A percentile compares a stretch with the other conserved stretches of the same genome.
Evolutionary conservation across 2,888 invertebrate genomes (phyloP).

Genomic region (Microctonus hyperodae): DNA sequence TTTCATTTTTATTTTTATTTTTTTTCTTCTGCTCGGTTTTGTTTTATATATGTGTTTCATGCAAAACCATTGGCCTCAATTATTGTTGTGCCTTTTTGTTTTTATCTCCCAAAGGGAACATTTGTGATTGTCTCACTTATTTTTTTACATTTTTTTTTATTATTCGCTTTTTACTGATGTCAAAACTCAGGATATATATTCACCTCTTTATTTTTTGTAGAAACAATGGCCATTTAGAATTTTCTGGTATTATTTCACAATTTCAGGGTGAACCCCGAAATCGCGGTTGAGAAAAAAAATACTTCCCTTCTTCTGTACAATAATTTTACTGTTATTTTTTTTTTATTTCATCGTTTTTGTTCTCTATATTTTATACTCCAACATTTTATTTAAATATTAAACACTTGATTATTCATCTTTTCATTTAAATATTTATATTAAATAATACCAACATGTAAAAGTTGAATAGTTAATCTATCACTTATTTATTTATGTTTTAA

Average conservation of each 20-base stretch:
- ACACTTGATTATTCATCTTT: no score
- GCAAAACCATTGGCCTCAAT: conserved; percentile 17
- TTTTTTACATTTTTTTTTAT: neutral
- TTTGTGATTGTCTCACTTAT: conserved; percentile 10
- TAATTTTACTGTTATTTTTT: neutral
- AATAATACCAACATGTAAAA: no score
- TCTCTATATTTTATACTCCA: neutral
- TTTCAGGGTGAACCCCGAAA: conserved; percentile 5
- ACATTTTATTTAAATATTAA: neutral
- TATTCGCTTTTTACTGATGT: neutral
- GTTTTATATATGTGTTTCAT: neutral
- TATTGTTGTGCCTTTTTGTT: conserved; percentile 9
- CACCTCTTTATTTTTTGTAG: neutral
- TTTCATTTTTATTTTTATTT: neutral
- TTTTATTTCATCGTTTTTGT: neutral
- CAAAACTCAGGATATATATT: conserved; percentile 9
- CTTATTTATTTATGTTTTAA: neutral
- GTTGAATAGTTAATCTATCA: no score
- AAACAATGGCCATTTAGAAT: conserved; percentile 21
- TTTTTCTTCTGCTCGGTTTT: neutral
- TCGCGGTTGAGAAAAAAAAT: neutral
- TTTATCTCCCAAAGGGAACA: conserved; percentile 13
- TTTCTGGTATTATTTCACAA: conserved; percentile 15
- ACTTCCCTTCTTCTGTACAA: neutral
- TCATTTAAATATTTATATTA: no score